Evolutionary conservation across 2,888 invertebrate species (phyloP), one percentile per base, ranked within the genome.

Genomic region (Epirrhoe tristata): DNA sequence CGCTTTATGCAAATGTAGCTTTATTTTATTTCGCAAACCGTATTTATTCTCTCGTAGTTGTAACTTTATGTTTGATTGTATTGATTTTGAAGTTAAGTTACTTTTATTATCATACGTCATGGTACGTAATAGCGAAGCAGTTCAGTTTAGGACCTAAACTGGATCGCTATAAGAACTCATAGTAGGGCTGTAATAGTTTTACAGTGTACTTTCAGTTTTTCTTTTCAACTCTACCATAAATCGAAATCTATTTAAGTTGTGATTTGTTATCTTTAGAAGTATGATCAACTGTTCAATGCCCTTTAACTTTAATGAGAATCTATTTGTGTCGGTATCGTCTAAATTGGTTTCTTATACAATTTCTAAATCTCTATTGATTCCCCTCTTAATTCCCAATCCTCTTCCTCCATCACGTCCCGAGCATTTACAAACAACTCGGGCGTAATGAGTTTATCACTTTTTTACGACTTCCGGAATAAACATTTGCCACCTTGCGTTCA

Each of bases 361-460:
- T 43, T 32, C n/a, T 46, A 24, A 63, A 58, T 58, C 63, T 31
- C 46, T 54, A 53, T 63, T 54, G 58, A 59, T 59, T 59, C 48
- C 31, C n/a, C 34, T 53, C 46, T 43, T 63, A 34, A 63, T 63
- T 63, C 57, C 57, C 39, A n/a, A 17, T 48, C 53, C 54, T 31
- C 55, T 55, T 39, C 32, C 32, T 50, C 5, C 54, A 55, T 60
- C 67, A 66, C 58, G 63, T 70, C 17, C 24, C 48, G 48, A 34
- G 14, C 36, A 61, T 55, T 61, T 57, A 14, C 12, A 51, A 69
- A 63, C 52, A 62, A 39, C 53, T 58, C 39, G 52, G 34, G 55
- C 57, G 56, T 70, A 64, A 72, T 70, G 63, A 70, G 71, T 69
- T 59, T 69, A 71, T 64, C 61, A 62, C 52, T 58, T 48, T 63